Percentiles rank a stretch among this genome's conserved stretches.
Conservation (phyloP, 2,797 vertebrate species). For the Holocentrus rufus region DNA sequence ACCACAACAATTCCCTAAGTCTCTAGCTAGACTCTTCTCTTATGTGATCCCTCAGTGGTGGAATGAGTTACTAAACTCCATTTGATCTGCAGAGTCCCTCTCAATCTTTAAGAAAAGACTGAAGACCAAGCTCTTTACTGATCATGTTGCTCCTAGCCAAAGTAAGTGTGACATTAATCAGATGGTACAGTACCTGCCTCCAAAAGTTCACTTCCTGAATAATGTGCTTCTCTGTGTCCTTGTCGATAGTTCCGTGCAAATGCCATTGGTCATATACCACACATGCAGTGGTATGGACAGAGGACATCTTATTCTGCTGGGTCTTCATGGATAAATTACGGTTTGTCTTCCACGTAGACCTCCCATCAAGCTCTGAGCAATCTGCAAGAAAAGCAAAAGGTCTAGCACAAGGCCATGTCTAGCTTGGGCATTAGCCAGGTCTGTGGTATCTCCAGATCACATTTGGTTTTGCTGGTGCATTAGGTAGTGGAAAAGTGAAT, state of each 20-base stretch:
- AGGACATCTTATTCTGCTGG: not conserved
- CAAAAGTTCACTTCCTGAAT: not conserved
- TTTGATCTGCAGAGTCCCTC: too few species aligned
- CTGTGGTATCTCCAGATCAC: not conserved
- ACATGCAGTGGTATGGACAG: not conserved
- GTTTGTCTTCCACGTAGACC: not conserved
- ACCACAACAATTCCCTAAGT: too few species aligned
- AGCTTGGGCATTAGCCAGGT: not conserved
- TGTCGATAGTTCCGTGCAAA: constrained; percentile 5
- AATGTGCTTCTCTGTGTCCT: constrained; percentile 4
- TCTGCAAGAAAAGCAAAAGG: constrained; percentile 5
- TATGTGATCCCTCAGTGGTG: too few species aligned
- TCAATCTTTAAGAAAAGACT: too few species aligned
- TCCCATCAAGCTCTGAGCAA: not conserved
- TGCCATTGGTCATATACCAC: constrained; percentile 4
- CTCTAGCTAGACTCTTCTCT: too few species aligned
- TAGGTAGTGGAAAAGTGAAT: not conserved
- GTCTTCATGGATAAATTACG: not conserved
- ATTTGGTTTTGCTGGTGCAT: not conserved
- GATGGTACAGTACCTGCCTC: constrained; percentile 10
- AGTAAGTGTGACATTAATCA: constrained; percentile 4
- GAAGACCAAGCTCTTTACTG: too few species aligned
- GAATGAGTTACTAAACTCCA: too few species aligned
- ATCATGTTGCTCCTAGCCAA: not conserved
- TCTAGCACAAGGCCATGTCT: not conserved